Conservation (phyloP, 2,797 vertebrate species). For the Cynodonichthys magdalenae region DNA sequence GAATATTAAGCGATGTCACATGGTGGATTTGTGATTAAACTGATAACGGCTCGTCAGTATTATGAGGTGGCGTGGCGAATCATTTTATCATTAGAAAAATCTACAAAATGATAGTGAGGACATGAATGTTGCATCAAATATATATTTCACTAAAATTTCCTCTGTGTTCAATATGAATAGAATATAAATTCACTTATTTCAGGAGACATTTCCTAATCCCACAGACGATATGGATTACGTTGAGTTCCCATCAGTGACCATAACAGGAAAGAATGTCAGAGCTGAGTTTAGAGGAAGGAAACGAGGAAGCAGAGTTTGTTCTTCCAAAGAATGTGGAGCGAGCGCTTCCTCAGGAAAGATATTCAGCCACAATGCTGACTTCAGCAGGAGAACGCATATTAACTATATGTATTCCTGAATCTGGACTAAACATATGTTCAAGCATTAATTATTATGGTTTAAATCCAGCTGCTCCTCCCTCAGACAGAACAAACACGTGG, state of each 20-base stretch:
- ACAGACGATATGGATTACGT: background rate
- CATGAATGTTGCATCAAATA: background rate
- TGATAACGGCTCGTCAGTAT: slow-evolving; percentile 22
- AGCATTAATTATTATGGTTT: background rate
- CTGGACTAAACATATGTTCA: background rate
- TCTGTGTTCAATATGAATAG: too few species aligned
- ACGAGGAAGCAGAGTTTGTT: slow-evolving; percentile 48
- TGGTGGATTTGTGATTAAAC: slow-evolving; percentile 22
- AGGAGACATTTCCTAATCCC: background rate
- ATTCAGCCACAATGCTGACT: slow-evolving; percentile 17
- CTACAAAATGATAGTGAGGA: background rate
- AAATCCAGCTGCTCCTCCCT: background rate
- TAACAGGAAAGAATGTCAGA: slow-evolving; percentile 39
- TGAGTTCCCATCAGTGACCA: slow-evolving; percentile 5
- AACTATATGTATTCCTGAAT: background rate
- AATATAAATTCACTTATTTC: background rate
- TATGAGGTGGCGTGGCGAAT: background rate
- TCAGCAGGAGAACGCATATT: slow-evolving; percentile 4
- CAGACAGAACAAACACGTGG: slow-evolving; percentile 4
- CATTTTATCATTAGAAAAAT: background rate
- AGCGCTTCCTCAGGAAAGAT: slow-evolving; percentile 55
- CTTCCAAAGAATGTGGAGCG: slow-evolving; percentile 37
- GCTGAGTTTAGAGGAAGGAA: slow-evolving; percentile 48
- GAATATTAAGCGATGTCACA: background rate
- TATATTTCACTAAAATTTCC: too few species aligned